phyloP scores from a whole-genome alignment of 2,888 invertebrate species.

The Drosophila meridiana region DNA sequence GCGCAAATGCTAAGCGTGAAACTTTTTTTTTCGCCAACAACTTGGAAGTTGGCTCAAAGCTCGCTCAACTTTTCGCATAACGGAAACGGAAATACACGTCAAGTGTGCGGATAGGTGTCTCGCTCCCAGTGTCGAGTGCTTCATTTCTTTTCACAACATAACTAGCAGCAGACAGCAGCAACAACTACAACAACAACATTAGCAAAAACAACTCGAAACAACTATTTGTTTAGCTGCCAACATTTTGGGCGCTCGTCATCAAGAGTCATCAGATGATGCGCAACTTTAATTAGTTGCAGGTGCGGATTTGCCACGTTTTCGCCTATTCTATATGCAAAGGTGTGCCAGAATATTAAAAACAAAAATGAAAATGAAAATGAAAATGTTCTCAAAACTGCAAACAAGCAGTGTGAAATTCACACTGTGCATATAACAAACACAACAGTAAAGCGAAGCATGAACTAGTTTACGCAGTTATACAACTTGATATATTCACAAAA shows the following conservation, averaged over 20 bases:
- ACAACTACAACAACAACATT: slow-evolving; percentile 16
- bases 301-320: slow-evolving; percentile 37
- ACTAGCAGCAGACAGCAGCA: slow-evolving; percentile 33
- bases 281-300: slow-evolving; percentile 67
- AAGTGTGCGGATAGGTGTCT: slow-evolving; percentile 73
- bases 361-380: background rate
- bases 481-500: background rate
- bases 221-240: slow-evolving; percentile 72
- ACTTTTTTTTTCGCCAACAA: slow-evolving; percentile 56
- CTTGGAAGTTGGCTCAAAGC: slow-evolving; percentile 56
- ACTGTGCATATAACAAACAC: background rate
- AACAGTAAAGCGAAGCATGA: background rate
- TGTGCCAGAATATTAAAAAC: background rate
- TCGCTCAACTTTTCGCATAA: slow-evolving; percentile 75
- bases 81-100: slow-evolving; percentile 79
- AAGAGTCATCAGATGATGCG: slow-evolving; percentile 52
- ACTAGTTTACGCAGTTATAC: background rate
- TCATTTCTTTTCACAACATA: slow-evolving; percentile 47
- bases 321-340: slow-evolving; percentile 8
- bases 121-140: slow-evolving; percentile 20
- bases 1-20: slow-evolving; percentile 74
- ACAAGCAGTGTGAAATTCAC: no score
- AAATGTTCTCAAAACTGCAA: background rate
- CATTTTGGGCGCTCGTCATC: slow-evolving; percentile 54
- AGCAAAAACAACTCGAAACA: slow-evolving; percentile 50